Conservation (phyloP, 2,888 invertebrate genomes). For the Meta bourneti region DNA sequence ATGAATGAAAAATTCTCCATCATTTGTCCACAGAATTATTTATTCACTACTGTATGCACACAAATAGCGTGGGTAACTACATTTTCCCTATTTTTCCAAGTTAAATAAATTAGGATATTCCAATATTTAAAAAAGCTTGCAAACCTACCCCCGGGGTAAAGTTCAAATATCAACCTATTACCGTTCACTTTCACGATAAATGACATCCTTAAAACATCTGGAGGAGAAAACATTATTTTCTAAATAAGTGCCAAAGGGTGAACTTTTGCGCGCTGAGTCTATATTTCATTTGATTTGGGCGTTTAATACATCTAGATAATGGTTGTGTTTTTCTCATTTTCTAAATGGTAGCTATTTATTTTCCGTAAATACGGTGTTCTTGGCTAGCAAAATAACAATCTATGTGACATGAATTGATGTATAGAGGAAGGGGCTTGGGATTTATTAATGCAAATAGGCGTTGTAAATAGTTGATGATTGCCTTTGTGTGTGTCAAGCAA, state of each 20-base stretch:
- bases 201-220: neutral
- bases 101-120: neutral
- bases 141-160: neutral
- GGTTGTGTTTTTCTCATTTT: conserved; percentile 31
- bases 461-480: conserved; percentile 40
- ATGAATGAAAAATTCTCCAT: neutral
- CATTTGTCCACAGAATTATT: neutral
- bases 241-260: conserved; percentile 8
- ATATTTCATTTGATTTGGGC: conserved; percentile 37
- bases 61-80: neutral
- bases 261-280: neutral
- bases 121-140: neutral
- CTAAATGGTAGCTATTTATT: conserved; percentile 53
- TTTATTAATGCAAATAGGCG: conserved; percentile 45
- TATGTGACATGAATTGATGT: conserved; percentile 21
- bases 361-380: conserved; percentile 13
- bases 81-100: neutral
- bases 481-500: conserved; percentile 8
- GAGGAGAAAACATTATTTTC: conserved; percentile 3
- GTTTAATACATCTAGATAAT: conserved; percentile 38
- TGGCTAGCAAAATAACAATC: conserved; percentile 40
- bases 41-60: neutral
- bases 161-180: neutral
- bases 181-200: neutral
- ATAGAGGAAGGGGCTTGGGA: conserved; percentile 4